Conservation (phyloP, 2,113 vertebrate species). For the Varanus komodoensis region DNA sequence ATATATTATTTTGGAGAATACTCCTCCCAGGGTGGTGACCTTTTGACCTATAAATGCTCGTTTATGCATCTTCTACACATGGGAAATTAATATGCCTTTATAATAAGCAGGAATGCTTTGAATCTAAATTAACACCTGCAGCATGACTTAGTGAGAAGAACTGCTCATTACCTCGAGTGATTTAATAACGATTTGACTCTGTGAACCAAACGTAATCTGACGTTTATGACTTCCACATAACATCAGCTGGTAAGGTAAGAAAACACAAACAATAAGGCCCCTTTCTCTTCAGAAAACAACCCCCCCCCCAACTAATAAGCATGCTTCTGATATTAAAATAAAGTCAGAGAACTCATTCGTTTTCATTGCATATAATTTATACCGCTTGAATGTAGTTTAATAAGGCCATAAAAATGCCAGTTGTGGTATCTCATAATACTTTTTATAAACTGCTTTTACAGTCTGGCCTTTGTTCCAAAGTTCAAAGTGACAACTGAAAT, state of each 20-base stretch:
- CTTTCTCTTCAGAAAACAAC: slow-evolving; percentile 73
- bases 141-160: slow-evolving; percentile 74
- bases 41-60: slow-evolving; percentile 23
- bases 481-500: slow-evolving; percentile 88
- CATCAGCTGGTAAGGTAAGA: slow-evolving; percentile 77
- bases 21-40: slow-evolving; percentile 1
- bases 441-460: slow-evolving; percentile 89
- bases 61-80: slow-evolving; percentile 46
- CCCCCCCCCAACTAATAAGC: slow-evolving; percentile 77
- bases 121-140: slow-evolving; percentile 79
- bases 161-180: slow-evolving; percentile 72
- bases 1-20: not conserved
- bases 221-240: slow-evolving; percentile 83
- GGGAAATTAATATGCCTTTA: slow-evolving; percentile 55
- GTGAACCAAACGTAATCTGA: slow-evolving; percentile 74
- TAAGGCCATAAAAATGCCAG: slow-evolving; percentile 87
- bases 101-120: slow-evolving; percentile 74
- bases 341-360: slow-evolving; percentile 80
- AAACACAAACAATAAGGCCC: slow-evolving; percentile 67
- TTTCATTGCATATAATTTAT: slow-evolving; percentile 88
- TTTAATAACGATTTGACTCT: slow-evolving; percentile 73
- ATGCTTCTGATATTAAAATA: slow-evolving; percentile 82
- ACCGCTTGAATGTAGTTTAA: slow-evolving; percentile 86
- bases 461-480: slow-evolving; percentile 85
- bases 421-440: slow-evolving; percentile 88